These are phyloP conservation scores for Sycobia sp. DNA, from an alignment of 1,140 invertebrate genomes.

Conservation along the genomic window DNA sequence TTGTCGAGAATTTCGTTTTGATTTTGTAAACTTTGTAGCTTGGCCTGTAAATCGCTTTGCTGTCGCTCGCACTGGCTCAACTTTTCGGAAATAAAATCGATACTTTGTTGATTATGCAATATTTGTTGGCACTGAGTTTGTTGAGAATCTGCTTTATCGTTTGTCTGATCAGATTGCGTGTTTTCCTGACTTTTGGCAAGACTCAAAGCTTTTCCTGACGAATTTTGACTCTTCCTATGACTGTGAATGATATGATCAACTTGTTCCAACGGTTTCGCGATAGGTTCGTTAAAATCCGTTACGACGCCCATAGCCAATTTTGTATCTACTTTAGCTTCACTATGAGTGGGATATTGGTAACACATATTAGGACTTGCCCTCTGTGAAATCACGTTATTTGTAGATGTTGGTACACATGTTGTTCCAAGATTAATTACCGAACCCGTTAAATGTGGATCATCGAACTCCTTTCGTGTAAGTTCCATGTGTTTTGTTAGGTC, in stretches of 20 bases:
- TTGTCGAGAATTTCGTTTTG: slow-evolving; percentile 60
- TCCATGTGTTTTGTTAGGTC: slow-evolving; percentile 60
- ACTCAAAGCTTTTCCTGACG: slow-evolving; percentile 36
- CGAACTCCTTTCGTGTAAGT: slow-evolving; percentile 56
- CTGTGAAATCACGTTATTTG: slow-evolving; percentile 40
- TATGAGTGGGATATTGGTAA: slow-evolving; percentile 54
- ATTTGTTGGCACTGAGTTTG: slow-evolving; percentile 39
- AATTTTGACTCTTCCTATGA: slow-evolving; percentile 54
- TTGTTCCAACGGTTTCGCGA: slow-evolving; percentile 49
- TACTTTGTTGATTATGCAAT: slow-evolving; percentile 56
- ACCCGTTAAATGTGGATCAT: slow-evolving; percentile 56
- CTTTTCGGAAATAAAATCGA: slow-evolving; percentile 57
- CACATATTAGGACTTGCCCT: slow-evolving; percentile 55
- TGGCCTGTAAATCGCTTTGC: slow-evolving; percentile 56
- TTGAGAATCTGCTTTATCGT: slow-evolving; percentile 40
- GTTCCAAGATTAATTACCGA: slow-evolving; percentile 55
- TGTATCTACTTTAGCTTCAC: slow-evolving; percentile 53
- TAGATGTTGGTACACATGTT: slow-evolving; percentile 34
- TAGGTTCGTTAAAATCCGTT: slow-evolving; percentile 52
- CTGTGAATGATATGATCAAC: slow-evolving; percentile 59
- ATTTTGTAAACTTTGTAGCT: slow-evolving; percentile 56
- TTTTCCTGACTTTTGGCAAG: slow-evolving; percentile 51
- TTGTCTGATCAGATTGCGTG: slow-evolving; percentile 40
- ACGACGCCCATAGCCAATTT: slow-evolving; percentile 52
- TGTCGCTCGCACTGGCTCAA: slow-evolving; percentile 57